These are phyloP conservation scores for Pangasius macronema DNA, from an alignment of 2,797 vertebrate genomes.

Conservation along the genomic window DNA sequence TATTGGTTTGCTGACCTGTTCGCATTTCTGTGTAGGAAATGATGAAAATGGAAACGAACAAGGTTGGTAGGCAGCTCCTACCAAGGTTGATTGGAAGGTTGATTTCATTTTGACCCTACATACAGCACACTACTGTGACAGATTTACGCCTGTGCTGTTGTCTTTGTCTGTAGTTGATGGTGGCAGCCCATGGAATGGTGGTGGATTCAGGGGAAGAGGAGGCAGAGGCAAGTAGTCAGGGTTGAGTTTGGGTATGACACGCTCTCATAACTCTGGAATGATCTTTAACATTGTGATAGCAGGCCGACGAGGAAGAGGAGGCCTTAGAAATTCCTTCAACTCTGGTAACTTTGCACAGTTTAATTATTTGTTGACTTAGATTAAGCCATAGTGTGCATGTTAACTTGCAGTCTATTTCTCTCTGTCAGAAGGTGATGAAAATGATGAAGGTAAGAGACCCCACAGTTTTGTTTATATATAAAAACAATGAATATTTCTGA, in stretches of 20 bases:
- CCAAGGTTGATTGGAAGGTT: too few relatives aligned
- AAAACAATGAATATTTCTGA: not conserved
- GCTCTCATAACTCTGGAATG: not conserved
- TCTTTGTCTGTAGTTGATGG: slow-evolving; percentile 27
- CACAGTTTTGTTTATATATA: not conserved
- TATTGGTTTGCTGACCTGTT: not conserved
- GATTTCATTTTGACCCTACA: too few relatives aligned
- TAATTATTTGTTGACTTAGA: not conserved
- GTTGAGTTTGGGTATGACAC: not conserved
- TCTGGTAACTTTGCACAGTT: slow-evolving; percentile 32
- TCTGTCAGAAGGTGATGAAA: slow-evolving; percentile 38
- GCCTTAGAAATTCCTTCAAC: slow-evolving; percentile 33
- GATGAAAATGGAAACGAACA: slow-evolving; percentile 26
- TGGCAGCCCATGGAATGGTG: slow-evolving; percentile 32
- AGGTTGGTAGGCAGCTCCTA: slow-evolving; percentile 23
- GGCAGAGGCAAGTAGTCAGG: slow-evolving; percentile 32
- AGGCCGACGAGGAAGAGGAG: slow-evolving; percentile 46
- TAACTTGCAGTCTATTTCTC: not conserved
- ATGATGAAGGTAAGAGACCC: slow-evolving; percentile 15
- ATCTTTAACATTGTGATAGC: slow-evolving; percentile 6
- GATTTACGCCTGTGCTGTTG: too few relatives aligned
- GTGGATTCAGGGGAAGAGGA: slow-evolving; percentile 43
- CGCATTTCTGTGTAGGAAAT: slow-evolving; percentile 16
- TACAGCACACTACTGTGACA: not conserved
- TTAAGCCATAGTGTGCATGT: not conserved